Percentiles rank a stretch among this genome's conserved stretches.
Conservation (phyloP, 2,113 vertebrate genomes). For the Poeciliopsis occidentalis region DNA sequence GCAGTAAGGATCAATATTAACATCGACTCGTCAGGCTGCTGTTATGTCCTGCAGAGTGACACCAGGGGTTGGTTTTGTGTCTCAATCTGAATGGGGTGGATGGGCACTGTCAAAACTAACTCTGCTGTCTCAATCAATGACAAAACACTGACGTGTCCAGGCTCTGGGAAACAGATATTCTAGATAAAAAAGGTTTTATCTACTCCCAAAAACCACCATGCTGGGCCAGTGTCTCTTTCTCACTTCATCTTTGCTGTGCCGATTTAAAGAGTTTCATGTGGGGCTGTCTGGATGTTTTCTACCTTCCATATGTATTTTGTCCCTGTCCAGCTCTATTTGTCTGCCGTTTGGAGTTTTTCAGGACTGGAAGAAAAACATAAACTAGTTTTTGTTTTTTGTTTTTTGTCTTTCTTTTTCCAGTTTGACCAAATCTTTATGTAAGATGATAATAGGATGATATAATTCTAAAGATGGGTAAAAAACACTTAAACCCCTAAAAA, state of each 20-base stretch:
- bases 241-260: background rate
- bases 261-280: background rate
- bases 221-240: conserved; percentile 18
- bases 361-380: background rate
- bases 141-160: background rate
- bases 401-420: too few species aligned
- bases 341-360: background rate
- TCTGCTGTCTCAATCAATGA: conserved; percentile 25
- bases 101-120: conserved; percentile 36
- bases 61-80: conserved; percentile 14
- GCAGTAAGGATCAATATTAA: conserved; percentile 51
- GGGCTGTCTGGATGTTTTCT: background rate
- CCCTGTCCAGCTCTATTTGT: background rate
- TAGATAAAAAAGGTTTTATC: conserved; percentile 8
- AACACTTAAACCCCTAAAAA: background rate
- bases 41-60: conserved; percentile 22
- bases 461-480: background rate
- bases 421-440: background rate
- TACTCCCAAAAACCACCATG: background rate
- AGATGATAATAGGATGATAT: background rate
- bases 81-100: conserved; percentile 15
- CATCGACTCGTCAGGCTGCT: conserved; percentile 30
- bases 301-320: background rate
- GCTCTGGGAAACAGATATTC: conserved; percentile 22
- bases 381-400: background rate